phyloP scores from a whole-genome alignment of 1,140 invertebrate genomes.

The Campoletis sonorensis region DNA sequence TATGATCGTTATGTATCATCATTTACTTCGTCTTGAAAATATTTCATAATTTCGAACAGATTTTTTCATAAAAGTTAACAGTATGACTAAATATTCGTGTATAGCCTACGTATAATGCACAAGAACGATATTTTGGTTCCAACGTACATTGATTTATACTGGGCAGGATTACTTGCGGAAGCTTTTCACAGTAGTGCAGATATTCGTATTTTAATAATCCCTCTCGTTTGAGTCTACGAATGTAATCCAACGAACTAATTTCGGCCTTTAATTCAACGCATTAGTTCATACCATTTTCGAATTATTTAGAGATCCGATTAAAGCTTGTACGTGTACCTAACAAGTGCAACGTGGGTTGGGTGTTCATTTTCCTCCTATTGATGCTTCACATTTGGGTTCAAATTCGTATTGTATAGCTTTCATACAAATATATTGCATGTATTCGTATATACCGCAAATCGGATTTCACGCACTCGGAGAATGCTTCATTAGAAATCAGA shows the following conservation, averaged over 20 bases:
- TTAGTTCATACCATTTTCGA: conserved; percentile 46
- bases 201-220: conserved; percentile 60
- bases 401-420: background rate
- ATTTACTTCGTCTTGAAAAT: no score
- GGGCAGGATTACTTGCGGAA: no score
- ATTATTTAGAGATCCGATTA: conserved; percentile 54
- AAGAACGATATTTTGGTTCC: no score
- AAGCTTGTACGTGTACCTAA: background rate
- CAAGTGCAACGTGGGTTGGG: background rate
- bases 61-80: no score
- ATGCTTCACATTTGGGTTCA: background rate
- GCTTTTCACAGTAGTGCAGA: background rate
- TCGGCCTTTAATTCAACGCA: conserved; percentile 58
- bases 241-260: conserved; percentile 56
- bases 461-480: conserved; percentile 17
- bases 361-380: conserved; percentile 3
- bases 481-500: conserved; percentile 32
- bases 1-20: background rate
- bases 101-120: no score
- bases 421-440: background rate
- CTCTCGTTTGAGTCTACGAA: conserved; percentile 12
- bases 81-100: no score
- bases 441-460: conserved; percentile 16
- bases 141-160: no score
- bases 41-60: no score